Percentiles rank a stretch among this genome's conserved stretches.
phyloP scores from a whole-genome alignment of 2,797 vertebrate species.

The Gallirallus australis region DNA sequence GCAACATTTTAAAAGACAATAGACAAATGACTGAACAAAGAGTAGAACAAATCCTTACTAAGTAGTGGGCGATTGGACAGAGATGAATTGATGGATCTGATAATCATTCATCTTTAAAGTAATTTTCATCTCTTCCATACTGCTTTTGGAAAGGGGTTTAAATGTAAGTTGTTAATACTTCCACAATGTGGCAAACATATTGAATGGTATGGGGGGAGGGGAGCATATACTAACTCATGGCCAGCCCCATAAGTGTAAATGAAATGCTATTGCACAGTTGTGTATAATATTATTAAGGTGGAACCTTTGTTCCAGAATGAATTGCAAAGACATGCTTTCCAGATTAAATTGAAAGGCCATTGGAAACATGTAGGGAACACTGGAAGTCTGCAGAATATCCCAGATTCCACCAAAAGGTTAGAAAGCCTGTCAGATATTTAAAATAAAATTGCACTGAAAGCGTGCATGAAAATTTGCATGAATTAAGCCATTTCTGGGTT shows the following conservation, averaged over 20 bases:
- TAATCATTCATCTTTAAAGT: neutral
- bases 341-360: neutral
- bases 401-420: neutral
- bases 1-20: neutral
- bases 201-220: neutral
- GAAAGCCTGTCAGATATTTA: neutral
- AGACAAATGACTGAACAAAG: neutral
- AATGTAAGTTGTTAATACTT: neutral
- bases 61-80: neutral
- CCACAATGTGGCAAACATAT: neutral
- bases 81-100: neutral
- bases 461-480: neutral
- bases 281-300: constrained; percentile 48
- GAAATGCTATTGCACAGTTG: neutral
- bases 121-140: neutral
- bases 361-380: neutral
- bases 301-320: constrained; percentile 49
- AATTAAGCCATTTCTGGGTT: neutral
- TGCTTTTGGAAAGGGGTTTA: constrained; percentile 51
- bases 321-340: neutral
- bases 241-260: neutral
- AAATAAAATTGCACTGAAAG: neutral
- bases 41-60: neutral
- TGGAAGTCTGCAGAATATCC: constrained; percentile 38
- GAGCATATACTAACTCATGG: neutral